These are phyloP conservation scores for Pseudomyrmex cubaensis DNA, from an alignment of 1,140 invertebrate species.

Conservation along the genomic window DNA sequence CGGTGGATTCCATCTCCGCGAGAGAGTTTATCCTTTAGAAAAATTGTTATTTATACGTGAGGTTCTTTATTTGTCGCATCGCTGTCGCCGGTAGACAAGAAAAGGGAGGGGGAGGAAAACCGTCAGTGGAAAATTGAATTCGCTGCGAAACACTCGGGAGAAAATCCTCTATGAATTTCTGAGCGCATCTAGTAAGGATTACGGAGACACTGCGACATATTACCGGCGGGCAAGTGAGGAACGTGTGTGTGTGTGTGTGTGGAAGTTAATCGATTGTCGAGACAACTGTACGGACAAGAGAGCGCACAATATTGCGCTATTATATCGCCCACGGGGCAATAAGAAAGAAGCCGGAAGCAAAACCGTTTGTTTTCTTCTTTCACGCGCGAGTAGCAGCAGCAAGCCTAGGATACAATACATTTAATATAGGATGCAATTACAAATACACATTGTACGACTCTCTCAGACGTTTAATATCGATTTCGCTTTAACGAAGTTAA, in stretches of 20 bases:
- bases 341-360: neutral
- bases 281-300: neutral
- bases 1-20: neutral
- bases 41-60: conserved; percentile 56
- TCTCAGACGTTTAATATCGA: neutral
- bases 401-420: neutral
- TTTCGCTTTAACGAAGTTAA: neutral
- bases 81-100: conserved; percentile 1
- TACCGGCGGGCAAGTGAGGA: neutral
- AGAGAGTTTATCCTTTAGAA: conserved; percentile 29
- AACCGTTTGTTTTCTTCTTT: conserved; percentile 3
- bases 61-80: conserved; percentile 32
- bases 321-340: neutral
- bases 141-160: conserved; percentile 26
- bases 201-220: conserved; percentile 37
- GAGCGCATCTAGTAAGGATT: conserved; percentile 45
- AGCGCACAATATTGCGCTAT: neutral
- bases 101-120: neutral
- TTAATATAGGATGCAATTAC: neutral
- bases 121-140: conserved; percentile 61
- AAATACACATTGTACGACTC: neutral
- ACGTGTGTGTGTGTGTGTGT: neutral
- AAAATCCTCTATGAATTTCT: conserved; percentile 60
- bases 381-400: neutral
- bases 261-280: conserved; percentile 22